Conservation (phyloP, 2,113 vertebrate genomes). For the Stigmatopora nigra region DNA sequence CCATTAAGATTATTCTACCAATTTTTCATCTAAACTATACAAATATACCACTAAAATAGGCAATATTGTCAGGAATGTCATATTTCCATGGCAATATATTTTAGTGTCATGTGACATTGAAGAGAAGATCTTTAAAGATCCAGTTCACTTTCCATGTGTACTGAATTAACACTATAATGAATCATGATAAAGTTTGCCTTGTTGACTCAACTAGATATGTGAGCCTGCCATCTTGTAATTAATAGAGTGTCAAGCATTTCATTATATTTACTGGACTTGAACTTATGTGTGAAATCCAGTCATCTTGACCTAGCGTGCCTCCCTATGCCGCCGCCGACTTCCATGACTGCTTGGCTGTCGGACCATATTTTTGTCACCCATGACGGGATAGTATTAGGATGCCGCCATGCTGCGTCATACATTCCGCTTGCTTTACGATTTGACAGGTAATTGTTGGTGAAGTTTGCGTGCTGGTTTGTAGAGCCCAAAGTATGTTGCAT, state of each 20-base stretch:
- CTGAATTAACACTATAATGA: neutral
- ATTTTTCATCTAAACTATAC: too few species aligned
- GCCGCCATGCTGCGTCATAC: neutral
- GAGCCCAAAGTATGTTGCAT: neutral
- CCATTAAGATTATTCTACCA: too few species aligned
- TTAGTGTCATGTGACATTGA: neutral
- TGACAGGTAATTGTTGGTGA: conserved; percentile 11
- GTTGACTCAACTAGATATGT: conserved; percentile 8
- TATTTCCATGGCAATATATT: conserved; percentile 11
- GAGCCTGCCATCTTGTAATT: conserved; percentile 30
- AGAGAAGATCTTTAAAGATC: neutral
- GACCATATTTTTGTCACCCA: conserved; percentile 9
- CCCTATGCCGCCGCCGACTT: conserved; percentile 37
- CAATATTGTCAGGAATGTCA: neutral
- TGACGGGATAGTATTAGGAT: conserved; percentile 11
- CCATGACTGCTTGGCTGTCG: conserved; percentile 16
- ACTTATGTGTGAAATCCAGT: conserved; percentile 60
- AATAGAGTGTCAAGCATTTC: conserved; percentile 42
- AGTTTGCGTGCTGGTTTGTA: neutral
- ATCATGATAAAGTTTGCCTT: conserved; percentile 10
- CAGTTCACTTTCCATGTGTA: neutral
- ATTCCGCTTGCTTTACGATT: conserved; percentile 5
- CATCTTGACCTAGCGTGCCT: conserved; percentile 33
- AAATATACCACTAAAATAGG: too few species aligned
- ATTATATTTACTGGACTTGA: conserved; percentile 50